A percentile compares a stretch with the other conserved stretches of the same genome.
phyloP scores from a whole-genome alignment of 2,888 invertebrate genomes.

The Euproctis similis region DNA sequence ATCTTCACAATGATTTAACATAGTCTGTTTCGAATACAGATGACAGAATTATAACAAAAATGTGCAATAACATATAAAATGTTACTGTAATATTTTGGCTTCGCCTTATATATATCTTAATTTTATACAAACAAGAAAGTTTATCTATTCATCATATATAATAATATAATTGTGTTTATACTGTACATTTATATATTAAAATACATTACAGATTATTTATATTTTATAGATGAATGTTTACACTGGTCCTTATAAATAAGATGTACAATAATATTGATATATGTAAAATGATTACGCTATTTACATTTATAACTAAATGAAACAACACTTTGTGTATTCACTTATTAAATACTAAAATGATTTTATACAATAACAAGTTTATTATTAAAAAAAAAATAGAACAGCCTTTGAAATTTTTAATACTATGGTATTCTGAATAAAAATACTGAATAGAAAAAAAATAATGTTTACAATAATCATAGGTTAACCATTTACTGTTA shows the following conservation, averaged over 20 bases:
- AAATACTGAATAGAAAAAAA: no score
- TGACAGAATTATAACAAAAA: slow-evolving; percentile 45
- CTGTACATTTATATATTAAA: slow-evolving; percentile 50
- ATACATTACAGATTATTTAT: slow-evolving; percentile 24
- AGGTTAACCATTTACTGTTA: no score
- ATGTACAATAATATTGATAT: slow-evolving; percentile 8
- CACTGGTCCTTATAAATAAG: slow-evolving; percentile 9
- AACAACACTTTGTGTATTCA: slow-evolving; percentile 21
- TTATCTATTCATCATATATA: slow-evolving; percentile 32
- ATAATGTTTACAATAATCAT: no score
- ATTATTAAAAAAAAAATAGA: no score
- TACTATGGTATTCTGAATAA: no score
- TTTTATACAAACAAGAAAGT: slow-evolving; percentile 38
- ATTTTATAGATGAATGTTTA: slow-evolving; percentile 19
- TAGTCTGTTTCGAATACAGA: slow-evolving; percentile 38
- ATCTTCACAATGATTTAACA: slow-evolving; percentile 51
- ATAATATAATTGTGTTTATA: slow-evolving; percentile 30
- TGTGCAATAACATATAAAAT: slow-evolving; percentile 53
- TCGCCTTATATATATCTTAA: slow-evolving; percentile 34
- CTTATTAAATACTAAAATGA: slow-evolving; percentile 2
- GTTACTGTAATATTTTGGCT: slow-evolving; percentile 36
- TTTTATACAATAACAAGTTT: no score
- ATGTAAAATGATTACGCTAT: slow-evolving; percentile 25
- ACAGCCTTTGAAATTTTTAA: no score
- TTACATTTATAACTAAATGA: slow-evolving; percentile 18